Evolutionary conservation across 2,113 vertebrate genomes (phyloP).

Genomic region (Callospermophilus lateralis): DNA sequence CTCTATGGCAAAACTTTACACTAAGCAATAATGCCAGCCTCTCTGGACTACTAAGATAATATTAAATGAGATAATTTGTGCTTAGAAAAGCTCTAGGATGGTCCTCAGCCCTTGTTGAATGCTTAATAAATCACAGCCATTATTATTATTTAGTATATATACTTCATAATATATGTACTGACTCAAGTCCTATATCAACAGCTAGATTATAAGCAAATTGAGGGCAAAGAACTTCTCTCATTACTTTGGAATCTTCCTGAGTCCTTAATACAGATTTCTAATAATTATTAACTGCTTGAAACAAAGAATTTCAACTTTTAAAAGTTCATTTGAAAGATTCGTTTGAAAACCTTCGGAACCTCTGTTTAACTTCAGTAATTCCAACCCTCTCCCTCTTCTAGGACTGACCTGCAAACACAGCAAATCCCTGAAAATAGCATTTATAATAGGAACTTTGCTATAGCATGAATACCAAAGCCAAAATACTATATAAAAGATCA

Average conservation of each 20-base stretch:
- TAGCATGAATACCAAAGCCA: slow-evolving; percentile 65
- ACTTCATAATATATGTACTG: neutral
- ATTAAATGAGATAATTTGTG: neutral
- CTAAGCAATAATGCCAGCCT: neutral
- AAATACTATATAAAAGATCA: slow-evolving; percentile 78
- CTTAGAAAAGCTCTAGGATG: neutral
- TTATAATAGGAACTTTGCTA: slow-evolving; percentile 69
- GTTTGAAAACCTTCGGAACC: slow-evolving; percentile 45
- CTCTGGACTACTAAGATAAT: neutral
- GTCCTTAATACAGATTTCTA: slow-evolving; percentile 29
- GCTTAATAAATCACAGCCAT: neutral
- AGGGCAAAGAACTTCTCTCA: slow-evolving; percentile 31
- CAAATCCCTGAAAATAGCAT: slow-evolving; percentile 74
- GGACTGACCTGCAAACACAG: slow-evolving; percentile 75
- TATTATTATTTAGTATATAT: neutral
- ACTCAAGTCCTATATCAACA: slow-evolving; percentile 14
- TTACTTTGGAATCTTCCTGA: neutral
- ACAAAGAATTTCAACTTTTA: slow-evolving; percentile 45
- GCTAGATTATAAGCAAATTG: slow-evolving; percentile 43
- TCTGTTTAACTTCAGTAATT: slow-evolving; percentile 69
- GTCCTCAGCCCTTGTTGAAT: neutral
- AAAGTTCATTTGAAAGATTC: slow-evolving; percentile 61
- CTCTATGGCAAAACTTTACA: neutral
- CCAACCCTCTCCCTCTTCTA: slow-evolving; percentile 52
- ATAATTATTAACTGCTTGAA: slow-evolving; percentile 39